phyloP scores from a whole-genome alignment of 1,140 invertebrate genomes.

The Tetranychus urticae region DNA sequence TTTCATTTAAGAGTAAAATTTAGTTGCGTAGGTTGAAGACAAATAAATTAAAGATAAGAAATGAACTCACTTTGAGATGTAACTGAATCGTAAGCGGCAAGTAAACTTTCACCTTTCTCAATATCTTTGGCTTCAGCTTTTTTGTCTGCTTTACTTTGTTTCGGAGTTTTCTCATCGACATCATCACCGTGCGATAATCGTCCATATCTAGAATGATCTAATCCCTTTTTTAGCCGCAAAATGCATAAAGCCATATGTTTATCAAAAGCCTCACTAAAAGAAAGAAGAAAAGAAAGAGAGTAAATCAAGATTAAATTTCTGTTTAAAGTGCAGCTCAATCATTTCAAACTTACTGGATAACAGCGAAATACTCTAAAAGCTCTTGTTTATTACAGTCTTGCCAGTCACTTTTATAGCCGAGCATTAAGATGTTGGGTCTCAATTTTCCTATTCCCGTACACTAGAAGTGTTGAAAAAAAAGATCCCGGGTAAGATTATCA shows the following conservation, averaged over 20 bases:
- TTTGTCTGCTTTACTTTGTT: background rate
- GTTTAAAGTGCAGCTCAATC: no score
- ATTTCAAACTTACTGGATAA: conserved; percentile 28
- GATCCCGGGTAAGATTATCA: no score
- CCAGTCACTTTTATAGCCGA: conserved; percentile 31
- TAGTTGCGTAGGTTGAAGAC: no score
- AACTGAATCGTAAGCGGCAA: background rate
- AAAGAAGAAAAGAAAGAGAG: background rate
- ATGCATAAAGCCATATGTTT: conserved; percentile 29
- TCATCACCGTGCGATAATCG: conserved; percentile 7
- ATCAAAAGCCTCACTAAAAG: conserved; percentile 24
- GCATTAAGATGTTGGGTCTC: conserved; percentile 59
- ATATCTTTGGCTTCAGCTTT: background rate
- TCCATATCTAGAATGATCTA: conserved; percentile 16
- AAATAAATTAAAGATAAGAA: background rate
- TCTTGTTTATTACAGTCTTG: conserved; percentile 16
- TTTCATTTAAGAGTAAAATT: no score
- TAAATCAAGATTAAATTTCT: background rate
- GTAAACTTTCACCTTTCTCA: background rate
- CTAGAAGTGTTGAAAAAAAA: background rate
- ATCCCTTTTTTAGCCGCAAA: conserved; percentile 24
- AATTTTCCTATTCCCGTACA: conserved; percentile 59
- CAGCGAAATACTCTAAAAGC: conserved; percentile 23
- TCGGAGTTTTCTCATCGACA: background rate
- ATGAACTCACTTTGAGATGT: background rate